phyloP scores from a whole-genome alignment of 2,888 invertebrate species.

The Dione juno region DNA sequence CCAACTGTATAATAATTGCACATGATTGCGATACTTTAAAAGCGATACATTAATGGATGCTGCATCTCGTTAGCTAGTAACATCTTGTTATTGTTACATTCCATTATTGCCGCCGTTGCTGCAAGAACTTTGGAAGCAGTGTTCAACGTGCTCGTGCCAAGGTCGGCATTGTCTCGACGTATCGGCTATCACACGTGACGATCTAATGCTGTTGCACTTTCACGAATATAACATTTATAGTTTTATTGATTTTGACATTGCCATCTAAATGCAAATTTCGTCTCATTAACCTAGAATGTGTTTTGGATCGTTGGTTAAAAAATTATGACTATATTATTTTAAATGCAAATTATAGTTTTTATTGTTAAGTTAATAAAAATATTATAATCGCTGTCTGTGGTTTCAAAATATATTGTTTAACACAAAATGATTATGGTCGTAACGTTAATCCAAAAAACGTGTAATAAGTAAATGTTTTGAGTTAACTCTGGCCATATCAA shows the following conservation, averaged over 20 bases:
- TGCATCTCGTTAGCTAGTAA: conserved; percentile 58
- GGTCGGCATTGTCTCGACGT: conserved; percentile 68
- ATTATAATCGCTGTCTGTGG: too few species aligned
- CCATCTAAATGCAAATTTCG: conserved; percentile 18
- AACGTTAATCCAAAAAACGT: too few species aligned
- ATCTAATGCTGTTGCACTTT: conserved; percentile 57
- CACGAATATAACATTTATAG: conserved; percentile 53
- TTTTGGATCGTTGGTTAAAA: background rate
- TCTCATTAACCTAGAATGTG: conserved; percentile 17
- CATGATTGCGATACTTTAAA: conserved; percentile 23
- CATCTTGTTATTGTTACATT: conserved; percentile 53
- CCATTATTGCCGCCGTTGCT: conserved; percentile 55
- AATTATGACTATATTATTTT: background rate
- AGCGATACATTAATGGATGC: conserved; percentile 33
- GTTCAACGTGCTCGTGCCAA: conserved; percentile 59
- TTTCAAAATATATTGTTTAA: too few species aligned
- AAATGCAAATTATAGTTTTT: background rate
- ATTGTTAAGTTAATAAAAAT: background rate
- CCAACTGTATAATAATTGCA: background rate
- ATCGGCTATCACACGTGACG: conserved; percentile 64
- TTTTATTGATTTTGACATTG: conserved; percentile 41
- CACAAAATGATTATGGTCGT: too few species aligned
- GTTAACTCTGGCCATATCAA: too few species aligned
- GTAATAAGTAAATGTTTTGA: too few species aligned
- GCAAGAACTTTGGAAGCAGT: conserved; percentile 51